Conservation (phyloP, 2,113 vertebrate genomes). For the Pelecanoides urinatrix region DNA sequence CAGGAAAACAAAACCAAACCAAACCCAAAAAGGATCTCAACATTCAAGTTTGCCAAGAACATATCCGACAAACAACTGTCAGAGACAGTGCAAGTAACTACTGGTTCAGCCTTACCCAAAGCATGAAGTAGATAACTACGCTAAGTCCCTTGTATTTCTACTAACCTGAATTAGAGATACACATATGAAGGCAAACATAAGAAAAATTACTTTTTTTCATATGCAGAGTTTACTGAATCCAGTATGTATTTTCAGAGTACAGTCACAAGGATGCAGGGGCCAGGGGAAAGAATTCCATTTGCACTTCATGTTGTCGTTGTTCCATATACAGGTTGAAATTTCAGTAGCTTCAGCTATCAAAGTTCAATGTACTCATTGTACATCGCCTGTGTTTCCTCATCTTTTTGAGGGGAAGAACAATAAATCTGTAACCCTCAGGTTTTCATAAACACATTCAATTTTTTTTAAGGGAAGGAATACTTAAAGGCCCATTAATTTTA, state of each 20-base stretch:
- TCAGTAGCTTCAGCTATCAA: not conserved
- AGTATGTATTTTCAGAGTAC: not conserved
- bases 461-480: not conserved
- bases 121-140: not conserved
- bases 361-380: not conserved
- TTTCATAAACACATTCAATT: not conserved
- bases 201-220: not conserved
- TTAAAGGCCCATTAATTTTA: not conserved
- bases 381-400: fast-evolving
- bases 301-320: not conserved
- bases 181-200: not conserved
- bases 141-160: not conserved
- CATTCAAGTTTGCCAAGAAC: not conserved
- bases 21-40: not conserved
- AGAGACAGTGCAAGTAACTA: not conserved
- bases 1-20: not conserved
- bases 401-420: not conserved
- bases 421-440: not conserved
- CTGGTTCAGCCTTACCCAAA: not conserved
- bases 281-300: not conserved
- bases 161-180: not conserved
- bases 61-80: not conserved
- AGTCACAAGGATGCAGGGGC: not conserved
- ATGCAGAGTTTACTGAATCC: not conserved
- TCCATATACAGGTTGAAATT: not conserved